These are phyloP conservation scores for Indicator indicator DNA, from an alignment of 2,113 vertebrate species.

Conservation along the genomic window DNA sequence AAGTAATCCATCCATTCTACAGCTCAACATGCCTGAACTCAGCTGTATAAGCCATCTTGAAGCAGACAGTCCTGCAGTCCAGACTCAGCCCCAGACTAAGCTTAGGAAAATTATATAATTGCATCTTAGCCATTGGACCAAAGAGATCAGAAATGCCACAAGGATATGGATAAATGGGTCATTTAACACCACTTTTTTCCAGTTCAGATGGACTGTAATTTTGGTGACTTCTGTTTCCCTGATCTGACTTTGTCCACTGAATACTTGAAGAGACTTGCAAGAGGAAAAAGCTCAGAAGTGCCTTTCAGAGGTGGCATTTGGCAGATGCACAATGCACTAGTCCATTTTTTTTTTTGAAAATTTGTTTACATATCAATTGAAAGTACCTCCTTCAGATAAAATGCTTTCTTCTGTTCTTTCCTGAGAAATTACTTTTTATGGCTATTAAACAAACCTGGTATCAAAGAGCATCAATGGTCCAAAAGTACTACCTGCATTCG, in stretches of 20 bases:
- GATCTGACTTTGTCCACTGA: background rate
- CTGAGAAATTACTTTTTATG: background rate
- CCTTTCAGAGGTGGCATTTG: background rate
- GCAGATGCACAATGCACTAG: background rate
- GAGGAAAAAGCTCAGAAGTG: background rate
- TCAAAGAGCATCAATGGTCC: background rate
- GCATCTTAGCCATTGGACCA: background rate
- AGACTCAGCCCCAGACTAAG: background rate
- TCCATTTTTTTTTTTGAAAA: background rate
- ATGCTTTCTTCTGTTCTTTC: background rate
- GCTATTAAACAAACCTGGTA: background rate
- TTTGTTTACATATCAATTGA: background rate
- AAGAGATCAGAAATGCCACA: background rate
- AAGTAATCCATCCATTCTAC: background rate
- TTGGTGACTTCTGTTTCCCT: background rate
- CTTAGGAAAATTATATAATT: background rate
- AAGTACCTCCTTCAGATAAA: background rate
- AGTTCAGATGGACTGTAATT: background rate
- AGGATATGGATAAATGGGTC: background rate
- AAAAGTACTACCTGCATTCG: background rate
- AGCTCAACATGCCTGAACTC: background rate
- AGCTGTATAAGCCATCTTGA: background rate
- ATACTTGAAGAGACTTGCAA: background rate
- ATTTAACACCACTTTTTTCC: background rate
- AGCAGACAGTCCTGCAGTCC: background rate